A percentile compares a stretch with the other conserved stretches of the same genome.
phyloP scores from a whole-genome alignment of 2,888 invertebrate genomes.

The Drosophila prostipennis region DNA sequence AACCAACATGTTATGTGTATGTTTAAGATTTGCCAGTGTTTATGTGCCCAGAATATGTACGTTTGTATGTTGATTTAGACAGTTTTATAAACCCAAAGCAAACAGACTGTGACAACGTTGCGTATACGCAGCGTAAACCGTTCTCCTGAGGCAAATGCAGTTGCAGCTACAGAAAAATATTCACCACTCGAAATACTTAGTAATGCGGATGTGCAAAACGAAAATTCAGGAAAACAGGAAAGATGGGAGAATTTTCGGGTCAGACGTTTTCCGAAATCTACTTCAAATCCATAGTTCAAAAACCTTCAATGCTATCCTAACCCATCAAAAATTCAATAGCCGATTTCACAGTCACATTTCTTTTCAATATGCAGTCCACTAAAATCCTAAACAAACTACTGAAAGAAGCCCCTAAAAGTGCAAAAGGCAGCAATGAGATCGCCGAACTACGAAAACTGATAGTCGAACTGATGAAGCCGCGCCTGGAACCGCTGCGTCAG shows the following conservation, averaged over 20 bases:
- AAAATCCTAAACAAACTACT: conserved; percentile 19
- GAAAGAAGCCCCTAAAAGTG: neutral
- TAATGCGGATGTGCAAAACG: neutral
- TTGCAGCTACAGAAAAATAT: conserved; percentile 2
- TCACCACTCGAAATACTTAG: conserved; percentile 3
- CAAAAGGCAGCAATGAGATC: conserved; percentile 1
- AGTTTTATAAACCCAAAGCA: conserved; percentile 52
- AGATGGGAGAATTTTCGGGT: neutral
- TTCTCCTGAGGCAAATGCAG: conserved; percentile 9
- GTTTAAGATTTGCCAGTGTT: conserved; percentile 17
- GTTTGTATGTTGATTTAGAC: conserved; percentile 42
- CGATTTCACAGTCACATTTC: neutral
- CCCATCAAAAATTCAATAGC: no score
- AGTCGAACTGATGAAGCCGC: conserved; percentile 41
- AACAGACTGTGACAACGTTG: conserved; percentile 35
- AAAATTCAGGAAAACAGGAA: conserved; percentile 3
- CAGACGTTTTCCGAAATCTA: neutral
- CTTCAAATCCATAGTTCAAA: neutral
- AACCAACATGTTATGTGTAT: conserved; percentile 58
- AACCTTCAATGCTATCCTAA: neutral
- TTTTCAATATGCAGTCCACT: conserved; percentile 19
- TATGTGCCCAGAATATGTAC: conserved; percentile 7
- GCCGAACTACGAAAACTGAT: conserved; percentile 29
- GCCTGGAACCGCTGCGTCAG: conserved; percentile 12
- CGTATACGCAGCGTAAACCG: conserved; percentile 38